Conservation (phyloP, 2,888 invertebrate genomes). For the Chrysolina oricalcia region DNA sequence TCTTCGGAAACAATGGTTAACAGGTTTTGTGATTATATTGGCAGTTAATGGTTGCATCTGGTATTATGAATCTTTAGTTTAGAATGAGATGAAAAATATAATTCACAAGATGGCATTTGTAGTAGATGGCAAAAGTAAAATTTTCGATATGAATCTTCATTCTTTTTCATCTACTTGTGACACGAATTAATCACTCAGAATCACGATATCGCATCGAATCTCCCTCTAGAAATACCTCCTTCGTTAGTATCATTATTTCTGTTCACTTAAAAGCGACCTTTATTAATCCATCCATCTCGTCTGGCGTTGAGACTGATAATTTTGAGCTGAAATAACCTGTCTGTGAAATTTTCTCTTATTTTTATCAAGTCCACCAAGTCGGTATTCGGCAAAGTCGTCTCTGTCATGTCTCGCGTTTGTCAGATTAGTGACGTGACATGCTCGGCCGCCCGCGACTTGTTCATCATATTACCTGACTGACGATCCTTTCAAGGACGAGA, state of each 20-base stretch:
- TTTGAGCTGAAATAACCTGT: constrained; percentile 43
- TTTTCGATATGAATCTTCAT: too few species aligned
- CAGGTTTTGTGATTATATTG: too few species aligned
- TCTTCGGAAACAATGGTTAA: too few species aligned
- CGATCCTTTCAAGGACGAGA: constrained; percentile 20
- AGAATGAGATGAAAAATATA: too few species aligned
- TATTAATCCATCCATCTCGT: constrained; percentile 41
- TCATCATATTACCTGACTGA: constrained; percentile 67
- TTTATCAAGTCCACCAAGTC: constrained; percentile 39
- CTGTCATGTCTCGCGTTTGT: constrained; percentile 65
- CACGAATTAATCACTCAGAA: too few species aligned
- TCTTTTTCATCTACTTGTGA: too few species aligned
- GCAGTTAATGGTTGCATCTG: too few species aligned
- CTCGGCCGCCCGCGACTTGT: constrained; percentile 66
- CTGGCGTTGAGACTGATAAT: constrained; percentile 32
- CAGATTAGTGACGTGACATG: constrained; percentile 68
- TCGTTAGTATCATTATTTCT: constrained; percentile 8
- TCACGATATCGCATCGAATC: background rate
- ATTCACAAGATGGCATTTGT: too few species aligned
- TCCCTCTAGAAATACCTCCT: constrained; percentile 9
- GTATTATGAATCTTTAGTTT: too few species aligned
- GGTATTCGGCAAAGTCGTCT: constrained; percentile 53
- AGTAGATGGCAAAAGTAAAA: too few species aligned
- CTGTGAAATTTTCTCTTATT: constrained; percentile 43
- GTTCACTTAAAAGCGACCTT: constrained; percentile 19